These are phyloP conservation scores for Belgica antarctica DNA, from an alignment of 2,888 invertebrate species.

Conservation along the genomic window DNA sequence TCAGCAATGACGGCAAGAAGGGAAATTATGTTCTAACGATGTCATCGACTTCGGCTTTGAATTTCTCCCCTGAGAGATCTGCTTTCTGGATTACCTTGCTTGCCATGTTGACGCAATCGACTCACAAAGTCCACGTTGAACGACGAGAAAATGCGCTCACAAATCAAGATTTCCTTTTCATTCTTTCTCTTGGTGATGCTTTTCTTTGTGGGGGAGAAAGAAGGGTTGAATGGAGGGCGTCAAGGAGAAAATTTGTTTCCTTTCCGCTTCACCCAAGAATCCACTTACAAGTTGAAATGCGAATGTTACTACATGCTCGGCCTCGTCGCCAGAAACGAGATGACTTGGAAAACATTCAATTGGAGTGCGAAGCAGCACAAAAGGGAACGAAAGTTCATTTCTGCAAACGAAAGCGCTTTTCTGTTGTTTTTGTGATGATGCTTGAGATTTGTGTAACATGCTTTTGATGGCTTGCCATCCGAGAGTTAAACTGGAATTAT, in stretches of 20 bases:
- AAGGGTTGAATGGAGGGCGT: background rate
- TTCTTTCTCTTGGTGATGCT: background rate
- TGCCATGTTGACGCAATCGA: background rate
- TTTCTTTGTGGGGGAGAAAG: background rate
- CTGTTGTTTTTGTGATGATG: background rate
- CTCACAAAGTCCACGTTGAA: background rate
- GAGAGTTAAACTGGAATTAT: background rate
- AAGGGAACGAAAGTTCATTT: background rate
- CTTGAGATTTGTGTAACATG: slow-evolving; percentile 30
- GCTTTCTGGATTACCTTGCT: background rate
- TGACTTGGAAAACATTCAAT: background rate
- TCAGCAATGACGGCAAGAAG: slow-evolving; percentile 1
- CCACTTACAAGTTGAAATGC: background rate
- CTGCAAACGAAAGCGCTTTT: slow-evolving; percentile 24
- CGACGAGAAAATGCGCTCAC: background rate
- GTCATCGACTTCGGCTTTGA: background rate
- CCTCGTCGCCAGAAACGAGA: background rate
- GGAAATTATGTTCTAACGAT: background rate
- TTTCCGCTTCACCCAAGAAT: background rate
- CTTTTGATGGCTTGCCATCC: background rate
- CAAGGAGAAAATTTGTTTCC: background rate
- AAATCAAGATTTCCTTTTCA: background rate
- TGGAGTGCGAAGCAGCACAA: too few relatives aligned
- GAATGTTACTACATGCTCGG: background rate
- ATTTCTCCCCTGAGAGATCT: background rate